Evolutionary conservation across 2,888 invertebrate genomes (phyloP).

Genomic region (Trichogramma dendrolimi): DNA sequence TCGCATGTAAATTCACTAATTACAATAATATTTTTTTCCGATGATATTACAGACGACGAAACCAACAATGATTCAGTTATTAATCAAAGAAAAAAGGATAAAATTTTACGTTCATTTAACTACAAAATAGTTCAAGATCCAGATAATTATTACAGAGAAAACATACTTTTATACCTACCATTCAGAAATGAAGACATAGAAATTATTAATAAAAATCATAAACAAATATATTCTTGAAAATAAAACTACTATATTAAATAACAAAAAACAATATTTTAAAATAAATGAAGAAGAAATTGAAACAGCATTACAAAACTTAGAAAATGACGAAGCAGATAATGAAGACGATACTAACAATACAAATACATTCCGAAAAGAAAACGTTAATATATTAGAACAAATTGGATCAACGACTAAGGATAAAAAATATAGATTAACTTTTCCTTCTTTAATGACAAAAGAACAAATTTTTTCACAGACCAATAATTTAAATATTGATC

Average conservation of each 20-base stretch:
- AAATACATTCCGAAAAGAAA: neutral
- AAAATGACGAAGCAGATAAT: slow-evolving; percentile 10
- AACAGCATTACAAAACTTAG: slow-evolving; percentile 19
- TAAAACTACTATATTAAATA: no score
- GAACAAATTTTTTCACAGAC: slow-evolving; percentile 5
- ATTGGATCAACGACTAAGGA: neutral
- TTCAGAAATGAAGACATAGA: slow-evolving; percentile 22
- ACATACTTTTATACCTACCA: slow-evolving; percentile 21
- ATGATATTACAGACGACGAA: no score
- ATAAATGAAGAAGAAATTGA: no score
- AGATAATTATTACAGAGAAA: slow-evolving; percentile 22
- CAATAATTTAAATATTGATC: neutral
- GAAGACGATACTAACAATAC: slow-evolving; percentile 11
- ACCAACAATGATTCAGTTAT: neutral
- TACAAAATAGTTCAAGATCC: no score
- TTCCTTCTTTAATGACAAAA: no score
- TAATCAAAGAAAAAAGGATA: neutral
- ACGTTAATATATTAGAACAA: neutral
- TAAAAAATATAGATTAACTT: neutral
- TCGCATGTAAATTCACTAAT: slow-evolving; percentile 12
- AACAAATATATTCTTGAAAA: no score
- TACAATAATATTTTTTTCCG: neutral
- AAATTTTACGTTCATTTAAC: neutral
- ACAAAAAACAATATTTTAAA: no score
- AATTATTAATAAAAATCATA: slow-evolving; percentile 15